These are phyloP conservation scores for Ariolimax columbianus DNA, from an alignment of 2,888 invertebrate species.

Conservation along the genomic window DNA sequence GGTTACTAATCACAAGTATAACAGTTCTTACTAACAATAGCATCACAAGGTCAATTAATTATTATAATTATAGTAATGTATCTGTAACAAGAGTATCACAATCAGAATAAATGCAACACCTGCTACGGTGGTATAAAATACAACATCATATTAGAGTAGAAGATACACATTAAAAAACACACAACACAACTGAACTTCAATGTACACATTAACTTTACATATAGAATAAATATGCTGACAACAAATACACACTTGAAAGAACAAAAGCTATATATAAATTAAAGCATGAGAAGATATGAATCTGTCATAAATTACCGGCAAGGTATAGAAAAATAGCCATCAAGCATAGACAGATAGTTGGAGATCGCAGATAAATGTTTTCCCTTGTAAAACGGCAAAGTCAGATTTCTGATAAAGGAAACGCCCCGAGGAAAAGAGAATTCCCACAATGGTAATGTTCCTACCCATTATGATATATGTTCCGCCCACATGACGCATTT, in stretches of 20 bases:
- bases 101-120: background rate
- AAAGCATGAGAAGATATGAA: background rate
- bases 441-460: background rate
- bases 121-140: background rate
- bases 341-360: background rate
- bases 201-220: background rate
- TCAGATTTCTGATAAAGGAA: background rate
- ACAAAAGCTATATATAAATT: background rate
- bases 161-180: too few relatives aligned
- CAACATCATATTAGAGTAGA: too few relatives aligned
- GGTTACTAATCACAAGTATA: too few relatives aligned
- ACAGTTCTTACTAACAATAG: too few relatives aligned
- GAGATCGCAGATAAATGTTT: background rate
- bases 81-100: background rate
- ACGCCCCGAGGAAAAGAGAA: background rate
- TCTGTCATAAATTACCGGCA: slow-evolving; percentile 1
- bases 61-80: too few relatives aligned
- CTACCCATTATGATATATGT: too few relatives aligned
- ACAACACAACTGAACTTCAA: background rate
- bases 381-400: background rate
- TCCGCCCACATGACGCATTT: too few relatives aligned
- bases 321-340: background rate
- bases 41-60: too few relatives aligned
- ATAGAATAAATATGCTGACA: background rate
- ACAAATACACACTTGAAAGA: background rate